Evolutionary conservation across 2,113 vertebrate species (phyloP).

Genomic region (Opisthocomus hoazin): DNA sequence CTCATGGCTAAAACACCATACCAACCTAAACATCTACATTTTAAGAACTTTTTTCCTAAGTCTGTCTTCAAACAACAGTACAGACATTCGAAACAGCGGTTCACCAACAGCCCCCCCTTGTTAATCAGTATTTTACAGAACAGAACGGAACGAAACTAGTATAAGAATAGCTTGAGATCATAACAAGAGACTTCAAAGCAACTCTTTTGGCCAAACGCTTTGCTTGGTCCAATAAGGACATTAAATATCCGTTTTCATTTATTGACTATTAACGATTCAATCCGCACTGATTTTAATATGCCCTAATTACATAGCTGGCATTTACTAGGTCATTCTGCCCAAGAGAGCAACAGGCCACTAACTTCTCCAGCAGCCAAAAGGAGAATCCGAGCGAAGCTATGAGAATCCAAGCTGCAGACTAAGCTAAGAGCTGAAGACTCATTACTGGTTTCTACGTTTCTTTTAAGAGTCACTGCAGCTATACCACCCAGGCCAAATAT

Average conservation of each 20-base stretch:
- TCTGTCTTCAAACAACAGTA: not conserved
- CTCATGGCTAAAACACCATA: not conserved
- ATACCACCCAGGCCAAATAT: not conserved
- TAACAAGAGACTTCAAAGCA: not conserved
- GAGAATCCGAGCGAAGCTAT: not conserved
- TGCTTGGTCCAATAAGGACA: not conserved
- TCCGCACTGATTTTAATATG: not conserved
- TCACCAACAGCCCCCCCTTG: not conserved
- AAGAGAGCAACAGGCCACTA: not conserved
- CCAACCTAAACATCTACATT: not conserved
- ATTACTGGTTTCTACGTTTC: not conserved
- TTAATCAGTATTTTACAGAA: not conserved
- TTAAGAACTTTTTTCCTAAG: not conserved
- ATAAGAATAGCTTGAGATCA: not conserved
- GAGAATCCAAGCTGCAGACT: not conserved
- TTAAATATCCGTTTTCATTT: not conserved
- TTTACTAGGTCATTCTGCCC: not conserved
- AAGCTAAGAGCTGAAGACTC: not conserved
- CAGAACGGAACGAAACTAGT: not conserved
- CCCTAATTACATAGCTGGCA: not conserved
- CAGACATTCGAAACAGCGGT: not conserved
- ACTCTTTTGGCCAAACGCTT: not conserved
- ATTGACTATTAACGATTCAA: not conserved
- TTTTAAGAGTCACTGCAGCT: not conserved
- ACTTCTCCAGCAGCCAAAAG: not conserved